Evolutionary conservation across 2,888 invertebrate genomes (phyloP).

Genomic region (Drosophila mimica): DNA sequence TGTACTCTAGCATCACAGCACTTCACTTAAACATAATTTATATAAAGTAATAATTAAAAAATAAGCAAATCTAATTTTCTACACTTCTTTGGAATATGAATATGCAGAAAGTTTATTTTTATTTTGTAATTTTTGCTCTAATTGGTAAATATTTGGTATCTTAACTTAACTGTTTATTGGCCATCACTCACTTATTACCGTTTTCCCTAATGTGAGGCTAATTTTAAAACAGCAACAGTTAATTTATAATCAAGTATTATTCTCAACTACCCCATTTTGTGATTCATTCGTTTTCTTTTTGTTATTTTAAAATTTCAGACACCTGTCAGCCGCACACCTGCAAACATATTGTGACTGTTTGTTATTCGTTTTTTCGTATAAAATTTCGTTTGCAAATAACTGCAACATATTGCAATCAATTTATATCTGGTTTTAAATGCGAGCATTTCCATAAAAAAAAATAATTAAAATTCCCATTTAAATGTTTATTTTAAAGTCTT

Average conservation of each 20-base stretch:
- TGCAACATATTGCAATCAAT: constrained; percentile 9
- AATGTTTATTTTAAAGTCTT: background rate
- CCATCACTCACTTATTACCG: background rate
- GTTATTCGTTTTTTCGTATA: constrained; percentile 13
- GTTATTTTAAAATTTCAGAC: constrained; percentile 33
- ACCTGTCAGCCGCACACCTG: constrained; percentile 69
- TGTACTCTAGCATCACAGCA: background rate
- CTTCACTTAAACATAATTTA: background rate
- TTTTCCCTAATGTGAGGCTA: background rate
- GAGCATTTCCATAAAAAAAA: background rate
- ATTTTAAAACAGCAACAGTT: background rate
- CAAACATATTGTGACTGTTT: background rate
- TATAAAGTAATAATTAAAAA: background rate
- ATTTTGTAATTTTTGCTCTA: background rate
- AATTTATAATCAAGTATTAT: background rate
- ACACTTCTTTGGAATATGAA: too few species aligned
- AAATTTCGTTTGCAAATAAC: constrained; percentile 40
- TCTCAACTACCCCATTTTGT: background rate
- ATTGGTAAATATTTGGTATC: background rate
- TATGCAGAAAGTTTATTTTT: background rate
- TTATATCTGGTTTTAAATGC: background rate
- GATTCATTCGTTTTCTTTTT: constrained; percentile 3
- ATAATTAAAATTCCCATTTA: background rate
- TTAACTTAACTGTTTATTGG: background rate
- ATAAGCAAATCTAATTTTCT: background rate